Base-by-base conservation (phyloP, 2,113 vertebrate species). In the Pogona vitticeps region DNA sequence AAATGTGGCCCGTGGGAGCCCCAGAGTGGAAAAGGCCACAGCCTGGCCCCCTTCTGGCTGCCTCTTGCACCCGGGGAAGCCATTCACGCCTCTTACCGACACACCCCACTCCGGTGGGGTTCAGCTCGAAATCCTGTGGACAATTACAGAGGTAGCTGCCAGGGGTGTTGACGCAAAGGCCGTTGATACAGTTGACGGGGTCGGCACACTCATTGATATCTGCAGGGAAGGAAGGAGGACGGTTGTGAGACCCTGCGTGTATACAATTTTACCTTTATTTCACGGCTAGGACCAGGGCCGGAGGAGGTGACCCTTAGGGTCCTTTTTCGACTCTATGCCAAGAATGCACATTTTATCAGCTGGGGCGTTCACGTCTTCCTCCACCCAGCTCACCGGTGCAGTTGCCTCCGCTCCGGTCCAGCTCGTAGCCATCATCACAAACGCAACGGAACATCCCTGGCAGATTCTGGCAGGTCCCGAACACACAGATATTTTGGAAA, bases 201-300 rank as follows among this genome's bases (percentile, higher is more conserved):
- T 99, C 98, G 0, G 97, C 97, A 82, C 98, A 99, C 86, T 99
- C 98, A 3, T 99, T 98, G 87, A 98, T 96, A 88, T 99, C 98
- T 99, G 94, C 1, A 85, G 82, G n/a, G 3, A 17, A 52, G 17
- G 46, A 14, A n/a, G 21, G 13, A 4, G 23, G 28, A 23, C 3
- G 20, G 10, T 15, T 73, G 1, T 0, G 0, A 38, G 8, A 6
- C 3, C 17, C n/a, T n/a, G n/a, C n/a, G n/a, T n/a, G n/a, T n/a
- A n/a, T n/a, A n/a, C n/a, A n/a, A n/a, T n/a, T n/a, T n/a, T n/a
- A n/a, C n/a, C n/a, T n/a, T n/a, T n/a, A n/a, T n/a, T n/a, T n/a
- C n/a, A n/a, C n/a, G n/a, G n/a, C 9, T 18, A 63, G 59, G 59
- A 63, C 59, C 59, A 63, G 59, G 59, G 3, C 59, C 21, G 59